Base-by-base conservation (phyloP, 2,888 invertebrate genomes). In the Schrankia costaestrigalis region DNA sequence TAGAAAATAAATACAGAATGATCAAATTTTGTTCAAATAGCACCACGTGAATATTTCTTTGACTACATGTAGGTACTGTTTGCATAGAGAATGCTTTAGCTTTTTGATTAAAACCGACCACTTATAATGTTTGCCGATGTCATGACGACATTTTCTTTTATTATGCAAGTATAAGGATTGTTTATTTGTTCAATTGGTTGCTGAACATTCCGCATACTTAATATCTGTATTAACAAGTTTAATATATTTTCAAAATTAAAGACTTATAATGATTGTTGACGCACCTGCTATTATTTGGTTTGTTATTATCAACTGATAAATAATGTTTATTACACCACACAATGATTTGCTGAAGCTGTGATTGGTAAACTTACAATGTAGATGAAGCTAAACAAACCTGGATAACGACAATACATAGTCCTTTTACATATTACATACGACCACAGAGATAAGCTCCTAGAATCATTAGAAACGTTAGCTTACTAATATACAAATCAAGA, bases 111-210 rank as follows among this genome's bases (percentile, higher is more conserved):
- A 46, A 26, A 46, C 58, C 56, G 50, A 57, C 65, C 56, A 54
- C 66, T 59, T 71, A 62, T 67, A 66, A 66, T 65, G 63, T 71
- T 61, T 62, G 59, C 51, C 56, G 65, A 56, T 63, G 50, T n/a
- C 51, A 56, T 62, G 51, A 5, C 50, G 58, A 51, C 58, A 67
- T 52, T 77, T 71, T 66, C 56, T 68, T 64, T 62, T 59, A 63
- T 56, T 63, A 36, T 23, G 39, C 46, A 49, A 35, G 46, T 54
- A 59, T 47, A 49, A 35, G 46, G 53, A 59, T 70, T 66, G 37
- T 72, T 67, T 75, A 66, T 76, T 74, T 64, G 63, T 68, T 63
- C 76, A 77, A 75, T 69, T 77, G 74, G 63, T 69, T 45, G 46
- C 26, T 51, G 46, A 52, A 50, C 46, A 56, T 63, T 62, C 56